Base-by-base conservation (phyloP, 1,140 invertebrate species). In the Hetaerina americana region DNA sequence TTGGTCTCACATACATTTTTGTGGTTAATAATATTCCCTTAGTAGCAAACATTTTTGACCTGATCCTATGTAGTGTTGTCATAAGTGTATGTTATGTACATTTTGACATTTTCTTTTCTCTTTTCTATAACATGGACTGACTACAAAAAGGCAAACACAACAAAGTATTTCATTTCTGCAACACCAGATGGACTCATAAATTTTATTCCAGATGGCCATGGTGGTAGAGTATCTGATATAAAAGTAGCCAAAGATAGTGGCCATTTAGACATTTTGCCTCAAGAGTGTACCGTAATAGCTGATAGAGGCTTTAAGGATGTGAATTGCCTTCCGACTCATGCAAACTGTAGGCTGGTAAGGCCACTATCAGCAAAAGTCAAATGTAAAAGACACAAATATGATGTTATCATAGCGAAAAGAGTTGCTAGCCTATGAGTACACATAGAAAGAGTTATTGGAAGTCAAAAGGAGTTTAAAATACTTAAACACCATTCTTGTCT, bases 111-210 rank as follows among this genome's bases (percentile, higher is more conserved):
- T n/a, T n/a, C n/a, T n/a, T n/a, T n/a, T n/a, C n/a, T n/a, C n/a
- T n/a, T n/a, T n/a, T n/a, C n/a, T n/a, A n/a, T 82, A 25, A 79
- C 80, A 27, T 84, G 81, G 81, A 82, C 81, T 5, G 78, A 82
- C 0, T 83, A 83, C 69, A 81, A 81, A 76, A 78, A 78, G 27
- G 75, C 73, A 40, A 81, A 82, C 72, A 80, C 78, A 27, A 72
- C 78, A 6, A 81, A 81, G 75, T 82, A 81, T 76, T 77, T 81
- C 57, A 76, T 82, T 70, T 78, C 78, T n/a, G 75, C 74, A 67
- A 82, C 79, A 22, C 79, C 80, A 26, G 78, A 83, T 77, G 80
- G 80, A 0, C 76, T 79, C n/a, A 77, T 82, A 15, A 80, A 78
- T 76, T 83, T 77, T 72, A 76, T 83, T 29, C 83, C 81, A 6